Evolutionary conservation across 2,113 vertebrate genomes (phyloP), one percentile per base, ranked within the genome.

Genomic region (Salvelinus namaycush): DNA sequence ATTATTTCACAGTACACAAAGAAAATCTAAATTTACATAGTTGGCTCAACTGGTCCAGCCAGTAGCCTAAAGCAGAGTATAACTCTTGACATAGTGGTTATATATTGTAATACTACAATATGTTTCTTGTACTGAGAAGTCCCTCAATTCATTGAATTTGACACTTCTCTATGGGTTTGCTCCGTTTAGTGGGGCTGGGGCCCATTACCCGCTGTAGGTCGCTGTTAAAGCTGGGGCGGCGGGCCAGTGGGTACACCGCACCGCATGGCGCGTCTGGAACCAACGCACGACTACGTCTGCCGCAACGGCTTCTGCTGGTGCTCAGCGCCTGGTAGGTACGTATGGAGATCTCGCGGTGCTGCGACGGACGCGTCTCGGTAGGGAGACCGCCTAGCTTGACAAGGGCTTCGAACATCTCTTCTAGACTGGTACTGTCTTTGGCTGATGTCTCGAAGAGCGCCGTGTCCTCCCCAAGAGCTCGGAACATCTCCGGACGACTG

Each of bases 171-270:
- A 81, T 79, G 59, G 87, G 84, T 91, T 92, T 93, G 64, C 79
- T 88, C 64, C 87, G 72, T 81, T 92, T 92, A 29, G 86, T 83
- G 39, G 74, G n/a, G 72, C 87, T 90, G 76, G 91, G 88, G 81
- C 88, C 88, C 80, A 93, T 87, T 73, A 94, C 90, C 68, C 90
- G 77, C 22, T 75, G 86, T 76, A 94, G 88, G 85, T 94, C 93
- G 70, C 90, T 93, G 78, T 80, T 86, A 85, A 93, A 92, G 79
- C 93, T 94, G 22, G 93, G 93, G 22, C 93, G 90, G n/a, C 87
- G 87, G 27, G 92, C 92, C 26, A 89, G 68, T 0, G 91, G 89
- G 8, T 90, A 91, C 70, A 93, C 68, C 29, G 92, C 90, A 54
- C 92, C 93, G 7, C 89, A 90, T 2, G 93, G 90, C 73, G 78